Evolutionary conservation across 2,888 invertebrate genomes (phyloP), one percentile per base, ranked within the genome.

Genomic region (Lathronympha strigana): DNA sequence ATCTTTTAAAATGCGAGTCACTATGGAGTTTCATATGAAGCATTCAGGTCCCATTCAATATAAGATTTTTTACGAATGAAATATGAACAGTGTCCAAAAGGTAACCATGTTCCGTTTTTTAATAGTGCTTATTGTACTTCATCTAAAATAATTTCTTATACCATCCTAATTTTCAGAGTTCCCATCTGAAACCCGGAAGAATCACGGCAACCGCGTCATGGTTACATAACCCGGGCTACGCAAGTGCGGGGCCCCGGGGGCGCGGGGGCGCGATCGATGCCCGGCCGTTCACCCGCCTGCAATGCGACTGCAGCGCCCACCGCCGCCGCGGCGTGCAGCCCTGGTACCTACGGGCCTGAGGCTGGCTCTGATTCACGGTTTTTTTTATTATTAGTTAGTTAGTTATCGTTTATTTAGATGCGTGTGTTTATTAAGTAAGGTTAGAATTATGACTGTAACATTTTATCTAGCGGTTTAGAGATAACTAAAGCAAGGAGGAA

Each of bases 231-330:
- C 68, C 71, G 63, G 69, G 68, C 40, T 43, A 57, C 57, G 57
- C 57, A 57, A 55, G 55, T 55, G 40, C 40, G 55, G 36, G 38
- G 68, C n/a, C 67, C 61, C 69, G 71, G 73, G 69, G 63, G 69
- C 69, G 66, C 60, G 71, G 69, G 53, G 71, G 66, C 67, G 68
- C 67, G 76, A 90, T 91, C 92, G 91, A 90, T 91, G 90, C 82
- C 83, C 83, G 91, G 92, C 86, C 88, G 88, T 90, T 90, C 87
- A 90, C 90, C 90, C 91, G 91, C 89, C 91, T 90, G 90, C 90
- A 90, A 86, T 90, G 90, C 90, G 91, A 81, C 71, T 72, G 67
- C 69, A 62, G 70, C 72, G 69, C 72, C 76, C 53, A 54, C 36
- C 15, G 53, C 57, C 54, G 51, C 17, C 40, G 19, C 11, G 69